phyloP scores from a whole-genome alignment of 53 echinoderm and acorn worm species.

The Arbacia lixula region DNA sequence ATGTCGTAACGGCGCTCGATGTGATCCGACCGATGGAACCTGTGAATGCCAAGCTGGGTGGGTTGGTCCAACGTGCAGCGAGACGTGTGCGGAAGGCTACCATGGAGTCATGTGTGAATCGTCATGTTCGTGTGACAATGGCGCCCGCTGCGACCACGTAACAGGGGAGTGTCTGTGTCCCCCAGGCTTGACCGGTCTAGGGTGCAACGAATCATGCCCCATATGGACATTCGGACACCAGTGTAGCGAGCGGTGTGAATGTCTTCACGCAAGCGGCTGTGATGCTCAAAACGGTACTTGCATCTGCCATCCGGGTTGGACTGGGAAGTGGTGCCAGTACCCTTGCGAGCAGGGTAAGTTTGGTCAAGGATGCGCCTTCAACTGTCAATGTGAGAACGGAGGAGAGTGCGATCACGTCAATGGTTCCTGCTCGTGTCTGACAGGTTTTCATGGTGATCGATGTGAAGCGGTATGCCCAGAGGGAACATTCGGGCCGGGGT shows the following conservation, averaged over 20 bases:
- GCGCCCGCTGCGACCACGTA: slow-evolving; percentile 33
- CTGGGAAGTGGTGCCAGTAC: slow-evolving; percentile 49
- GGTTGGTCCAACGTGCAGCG: slow-evolving; percentile 18
- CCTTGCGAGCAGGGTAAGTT: slow-evolving; percentile 32
- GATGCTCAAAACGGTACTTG: slow-evolving; percentile 23
- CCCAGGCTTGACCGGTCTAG: slow-evolving; percentile 10
- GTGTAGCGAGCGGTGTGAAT: slow-evolving; percentile 29
- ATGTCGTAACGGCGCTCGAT: slow-evolving; percentile 20
- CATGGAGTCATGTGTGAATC: slow-evolving; percentile 4
- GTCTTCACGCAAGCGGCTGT: slow-evolving; percentile 43
- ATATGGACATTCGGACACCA: slow-evolving; percentile 36
- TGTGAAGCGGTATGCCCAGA: slow-evolving; percentile 53
- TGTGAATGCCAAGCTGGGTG: slow-evolving; percentile 48
- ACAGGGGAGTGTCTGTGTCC: slow-evolving; percentile 49
- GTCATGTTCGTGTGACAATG: slow-evolving; percentile 31
- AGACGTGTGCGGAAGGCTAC: slow-evolving; percentile 39
- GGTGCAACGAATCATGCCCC: slow-evolving; percentile 20
- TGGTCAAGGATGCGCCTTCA: slow-evolving; percentile 5
- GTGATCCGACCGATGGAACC: slow-evolving; percentile 9
- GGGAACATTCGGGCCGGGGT: slow-evolving; percentile 59
- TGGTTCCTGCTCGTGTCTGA: slow-evolving; percentile 27
- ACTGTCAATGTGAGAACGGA: slow-evolving; percentile 27
- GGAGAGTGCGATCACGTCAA: slow-evolving; percentile 20
- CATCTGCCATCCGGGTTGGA: slow-evolving; percentile 29
- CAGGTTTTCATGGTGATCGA: slow-evolving; percentile 60